Evolutionary conservation across 2,797 vertebrate genomes (phyloP).

Genomic region (Myotis planiceps): DNA sequence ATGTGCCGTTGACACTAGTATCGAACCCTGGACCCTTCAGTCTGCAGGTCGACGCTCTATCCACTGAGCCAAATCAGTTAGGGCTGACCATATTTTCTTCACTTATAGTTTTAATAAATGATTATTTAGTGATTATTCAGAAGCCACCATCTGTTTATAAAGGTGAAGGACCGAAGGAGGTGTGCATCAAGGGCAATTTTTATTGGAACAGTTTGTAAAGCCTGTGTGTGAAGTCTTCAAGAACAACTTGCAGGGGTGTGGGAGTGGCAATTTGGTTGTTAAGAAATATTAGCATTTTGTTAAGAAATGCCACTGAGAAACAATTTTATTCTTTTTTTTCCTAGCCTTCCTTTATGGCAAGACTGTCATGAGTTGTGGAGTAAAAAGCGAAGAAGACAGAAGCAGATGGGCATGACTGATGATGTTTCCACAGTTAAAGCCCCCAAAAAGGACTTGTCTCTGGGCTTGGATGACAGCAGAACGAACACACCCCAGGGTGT

Average conservation of each 20-base stretch:
- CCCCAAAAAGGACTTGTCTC: constrained; percentile 94
- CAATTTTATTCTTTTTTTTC: constrained; percentile 62
- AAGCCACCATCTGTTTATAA: constrained; percentile 10
- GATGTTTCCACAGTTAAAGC: constrained; percentile 93
- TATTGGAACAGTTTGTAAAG: constrained; percentile 16
- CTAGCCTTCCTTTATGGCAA: constrained; percentile 98
- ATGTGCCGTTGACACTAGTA: no score
- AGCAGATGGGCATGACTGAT: constrained; percentile 95
- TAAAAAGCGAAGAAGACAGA: constrained; percentile 98
- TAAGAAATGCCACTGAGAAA: neutral
- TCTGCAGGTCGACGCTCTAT: no score
- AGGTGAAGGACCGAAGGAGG: constrained; percentile 15
- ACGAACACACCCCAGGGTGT: constrained; percentile 97
- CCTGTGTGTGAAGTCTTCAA: neutral
- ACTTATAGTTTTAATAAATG: constrained; percentile 44
- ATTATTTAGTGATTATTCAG: constrained; percentile 47
- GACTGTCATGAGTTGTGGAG: constrained; percentile 99
- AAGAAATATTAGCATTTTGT: neutral
- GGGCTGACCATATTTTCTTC: neutral
- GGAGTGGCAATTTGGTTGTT: neutral
- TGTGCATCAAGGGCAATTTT: neutral
- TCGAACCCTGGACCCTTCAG: no score
- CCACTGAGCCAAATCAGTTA: no score
- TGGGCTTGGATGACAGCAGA: constrained; percentile 97
- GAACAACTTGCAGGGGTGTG: neutral